Conservation (phyloP, 2,888 invertebrate genomes). For the Eupithecia subfuscata region DNA sequence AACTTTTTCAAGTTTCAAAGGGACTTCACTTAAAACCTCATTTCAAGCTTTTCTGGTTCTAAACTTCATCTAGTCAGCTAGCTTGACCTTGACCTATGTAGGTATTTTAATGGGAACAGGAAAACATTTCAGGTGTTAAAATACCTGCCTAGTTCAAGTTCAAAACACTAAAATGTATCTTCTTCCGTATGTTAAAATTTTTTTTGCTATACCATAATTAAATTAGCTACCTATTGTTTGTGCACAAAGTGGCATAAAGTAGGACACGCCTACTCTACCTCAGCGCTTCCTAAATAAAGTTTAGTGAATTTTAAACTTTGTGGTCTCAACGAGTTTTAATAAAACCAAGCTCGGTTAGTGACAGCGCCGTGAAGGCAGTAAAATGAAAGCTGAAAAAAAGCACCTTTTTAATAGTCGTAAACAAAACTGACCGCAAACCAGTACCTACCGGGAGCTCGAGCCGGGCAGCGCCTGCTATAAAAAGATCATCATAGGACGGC, state of each 20-base stretch:
- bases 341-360: background rate
- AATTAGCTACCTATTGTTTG: background rate
- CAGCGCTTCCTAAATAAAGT: background rate
- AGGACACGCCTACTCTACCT: background rate
- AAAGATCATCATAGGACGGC: constrained; percentile 82
- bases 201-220: too few relatives aligned
- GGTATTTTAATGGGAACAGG: constrained; percentile 4
- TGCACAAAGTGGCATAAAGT: background rate
- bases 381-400: constrained; percentile 42
- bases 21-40: background rate
- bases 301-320: background rate
- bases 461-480: constrained; percentile 83
- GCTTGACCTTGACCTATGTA: constrained; percentile 35
- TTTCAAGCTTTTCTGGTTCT: background rate
- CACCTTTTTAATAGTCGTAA: constrained; percentile 60
- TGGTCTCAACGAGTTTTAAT: background rate
- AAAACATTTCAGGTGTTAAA: constrained; percentile 1
- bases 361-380: constrained; percentile 6
- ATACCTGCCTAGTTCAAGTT: constrained; percentile 7
- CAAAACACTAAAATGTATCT: background rate
- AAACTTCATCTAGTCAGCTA: background rate
- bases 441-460: constrained; percentile 72
- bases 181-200: background rate
- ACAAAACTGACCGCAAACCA: constrained; percentile 62
- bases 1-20: background rate